Evolutionary conservation across 2,888 invertebrate genomes (phyloP).

Genomic region (Drosophila borborema): DNA sequence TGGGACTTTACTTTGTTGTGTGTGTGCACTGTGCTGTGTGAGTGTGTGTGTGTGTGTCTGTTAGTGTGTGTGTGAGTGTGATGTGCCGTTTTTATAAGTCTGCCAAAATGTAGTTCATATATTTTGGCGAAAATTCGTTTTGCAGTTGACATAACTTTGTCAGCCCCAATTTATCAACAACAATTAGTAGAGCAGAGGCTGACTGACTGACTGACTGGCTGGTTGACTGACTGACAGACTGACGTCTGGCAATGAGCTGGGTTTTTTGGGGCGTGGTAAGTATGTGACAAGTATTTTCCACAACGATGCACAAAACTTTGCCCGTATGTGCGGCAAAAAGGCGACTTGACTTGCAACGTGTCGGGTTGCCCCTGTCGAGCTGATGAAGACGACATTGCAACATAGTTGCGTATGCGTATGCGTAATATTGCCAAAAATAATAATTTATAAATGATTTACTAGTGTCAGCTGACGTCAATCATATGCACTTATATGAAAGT

Average conservation of each 20-base stretch:
- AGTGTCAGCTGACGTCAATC: background rate
- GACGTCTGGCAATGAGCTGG: slow-evolving; percentile 51
- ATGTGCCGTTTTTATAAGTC: slow-evolving; percentile 74
- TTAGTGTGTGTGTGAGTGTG: slow-evolving; percentile 31
- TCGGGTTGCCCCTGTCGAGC: slow-evolving; percentile 12
- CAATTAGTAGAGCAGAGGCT: slow-evolving; percentile 75
- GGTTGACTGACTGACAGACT: slow-evolving; percentile 34
- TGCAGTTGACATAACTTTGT: slow-evolving; percentile 81
- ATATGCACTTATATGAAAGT: no score
- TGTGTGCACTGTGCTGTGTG: background rate
- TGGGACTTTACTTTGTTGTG: slow-evolving; percentile 60
- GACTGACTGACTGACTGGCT: slow-evolving; percentile 39
- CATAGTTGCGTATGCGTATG: slow-evolving; percentile 30
- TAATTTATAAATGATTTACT: slow-evolving; percentile 52
- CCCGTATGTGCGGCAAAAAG: slow-evolving; percentile 41
- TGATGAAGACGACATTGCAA: slow-evolving; percentile 33
- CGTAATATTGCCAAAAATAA: slow-evolving; percentile 64
- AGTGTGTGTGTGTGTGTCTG: slow-evolving; percentile 18
- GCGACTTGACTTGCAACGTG: slow-evolving; percentile 49
- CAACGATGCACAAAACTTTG: slow-evolving; percentile 69
- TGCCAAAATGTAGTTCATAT: slow-evolving; percentile 77
- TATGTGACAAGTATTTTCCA: slow-evolving; percentile 77
- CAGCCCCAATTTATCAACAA: slow-evolving; percentile 79
- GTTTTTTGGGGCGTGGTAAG: slow-evolving; percentile 62
- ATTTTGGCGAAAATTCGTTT: slow-evolving; percentile 78